Base-by-base conservation (phyloP, 2,888 invertebrate species). In the Falcaria lacertinaria region DNA sequence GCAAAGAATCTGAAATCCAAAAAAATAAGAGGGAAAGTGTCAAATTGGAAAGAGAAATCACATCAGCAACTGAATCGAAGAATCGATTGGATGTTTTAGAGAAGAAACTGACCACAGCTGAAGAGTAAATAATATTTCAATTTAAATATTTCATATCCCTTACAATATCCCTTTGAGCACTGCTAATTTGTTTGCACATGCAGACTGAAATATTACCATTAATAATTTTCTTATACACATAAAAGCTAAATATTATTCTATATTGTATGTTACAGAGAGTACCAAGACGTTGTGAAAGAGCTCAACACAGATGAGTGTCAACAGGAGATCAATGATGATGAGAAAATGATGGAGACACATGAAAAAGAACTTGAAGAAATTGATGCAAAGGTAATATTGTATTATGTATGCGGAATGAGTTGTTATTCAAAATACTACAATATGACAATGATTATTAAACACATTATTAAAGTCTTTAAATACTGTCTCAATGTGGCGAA, bases 311-410 rank as follows among this genome's bases (percentile, higher is more conserved):
- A 91, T 39, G 85, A 90, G 44, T 74, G 90, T 35, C 91, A 92
- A 60, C 77, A 89, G 33, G 90, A 90, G 44, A 92, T 95, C 15
- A 89, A 90, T 40, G 83, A 84, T 4, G 90, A 92, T 49, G 92
- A 91, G 59, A 79, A 84, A 38, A 85, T 85, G 40, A 90, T 93
- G 50, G 90, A 91, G 34, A 76, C 84, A 42, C 78, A 91, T 46
- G 94, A 95, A 64, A 76, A 87, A 0, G 84, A 90, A 42, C 80
- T 93, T 22, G 91, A 91, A 47, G 79, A 86, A 39, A 68, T 95
- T 0, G 93, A 94, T 61, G 81, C 89, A 52, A 93, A 93, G 79
- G 91, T 93, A 59, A 34, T 14, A 13, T 4, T 15, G 1, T 4
- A 25, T 11, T 44, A 8, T 4, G 3, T 19, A n/a, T n/a, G n/a